Evolutionary conservation across 2,797 vertebrate species (phyloP), one percentile per base, ranked within the genome.

Genomic region (Rachycentron canadum): DNA sequence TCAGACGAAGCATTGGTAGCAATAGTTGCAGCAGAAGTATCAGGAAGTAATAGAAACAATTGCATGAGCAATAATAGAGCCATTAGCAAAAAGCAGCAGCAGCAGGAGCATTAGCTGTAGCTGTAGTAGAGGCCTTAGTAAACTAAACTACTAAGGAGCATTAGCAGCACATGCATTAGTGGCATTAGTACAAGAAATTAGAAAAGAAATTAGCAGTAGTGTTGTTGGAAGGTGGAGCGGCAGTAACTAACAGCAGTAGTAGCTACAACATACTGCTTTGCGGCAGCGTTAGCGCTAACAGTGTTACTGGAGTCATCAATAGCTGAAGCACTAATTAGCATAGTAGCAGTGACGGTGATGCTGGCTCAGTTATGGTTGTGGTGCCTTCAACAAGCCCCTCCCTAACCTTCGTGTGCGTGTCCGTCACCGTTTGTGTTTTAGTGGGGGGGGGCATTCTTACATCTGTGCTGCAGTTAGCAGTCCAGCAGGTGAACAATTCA

Each of bases 401-500:
- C 70, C 50, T 68, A 49, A 40, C 17, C 32, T 30, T 55, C 65
- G 61, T 50, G 52, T 40, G 4, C 14, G 9, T 69, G 59, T 75
- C 49, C 60, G 45, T 66, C 36, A 66, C 7, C 0, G 30, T 64
- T 52, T 49, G 56, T 57, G 71, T 68, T 26, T 57, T 53, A 32
- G 56, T 47, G 45, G 52, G 53, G 34, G 63, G 10, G 53, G 57
- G 14, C 28, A n/a, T 70, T 57, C 53, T 53, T 50, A 12, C 38
- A 41, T 67, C 19, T 61, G 56, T 81, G 76, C 76, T 63, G 65
- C 49, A 47, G 69, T 81, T 41, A 70, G 84, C 64, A 60, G 73
- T 69, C 71, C 68, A 55, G 25, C n/a, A 68, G 43, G 82, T 32
- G 69, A 79, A 64, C 58, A 32, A 67, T 53, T 49, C 67, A 41